Conservation (phyloP, 1,140 invertebrate genomes). For the Theocolax elegans region DNA sequence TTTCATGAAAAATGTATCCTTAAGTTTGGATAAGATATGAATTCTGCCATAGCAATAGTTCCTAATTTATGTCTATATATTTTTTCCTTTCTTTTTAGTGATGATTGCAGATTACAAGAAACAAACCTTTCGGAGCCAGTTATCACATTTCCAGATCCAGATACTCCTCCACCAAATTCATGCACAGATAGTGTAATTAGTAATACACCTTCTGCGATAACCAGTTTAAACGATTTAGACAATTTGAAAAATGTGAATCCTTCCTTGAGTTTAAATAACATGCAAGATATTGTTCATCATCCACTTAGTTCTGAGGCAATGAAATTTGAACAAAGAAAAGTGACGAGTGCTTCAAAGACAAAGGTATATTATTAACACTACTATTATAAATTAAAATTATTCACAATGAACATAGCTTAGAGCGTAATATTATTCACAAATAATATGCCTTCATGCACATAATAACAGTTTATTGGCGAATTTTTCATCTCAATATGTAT, state of each 20-base stretch:
- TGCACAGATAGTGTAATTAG: constrained; percentile 53
- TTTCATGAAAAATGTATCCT: too few species aligned
- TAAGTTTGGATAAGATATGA: too few species aligned
- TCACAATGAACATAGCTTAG: too few species aligned
- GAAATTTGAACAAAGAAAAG: constrained; percentile 83
- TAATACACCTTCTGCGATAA: constrained; percentile 61
- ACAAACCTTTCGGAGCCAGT: constrained; percentile 72
- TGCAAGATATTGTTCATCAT: constrained; percentile 57
- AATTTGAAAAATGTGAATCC: constrained; percentile 56
- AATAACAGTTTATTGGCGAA: too few species aligned
- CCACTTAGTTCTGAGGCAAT: constrained; percentile 72
- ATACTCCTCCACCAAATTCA: constrained; percentile 70
- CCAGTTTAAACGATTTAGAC: constrained; percentile 68
- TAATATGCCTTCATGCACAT: too few species aligned
- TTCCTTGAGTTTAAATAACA: constrained; percentile 56
- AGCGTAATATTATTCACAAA: too few species aligned
- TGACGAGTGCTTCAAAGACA: constrained; percentile 81
- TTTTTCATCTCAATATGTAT: too few species aligned
- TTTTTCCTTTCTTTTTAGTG: constrained; percentile 54
- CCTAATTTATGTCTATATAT: too few species aligned
- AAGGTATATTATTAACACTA: constrained; percentile 70
- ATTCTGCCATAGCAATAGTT: too few species aligned
- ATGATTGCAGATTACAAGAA: constrained; percentile 58
- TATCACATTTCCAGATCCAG: constrained; percentile 83
- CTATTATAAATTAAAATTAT: too few species aligned